Conservation (phyloP, 1,140 invertebrate species). For the Limonius californicus region DNA sequence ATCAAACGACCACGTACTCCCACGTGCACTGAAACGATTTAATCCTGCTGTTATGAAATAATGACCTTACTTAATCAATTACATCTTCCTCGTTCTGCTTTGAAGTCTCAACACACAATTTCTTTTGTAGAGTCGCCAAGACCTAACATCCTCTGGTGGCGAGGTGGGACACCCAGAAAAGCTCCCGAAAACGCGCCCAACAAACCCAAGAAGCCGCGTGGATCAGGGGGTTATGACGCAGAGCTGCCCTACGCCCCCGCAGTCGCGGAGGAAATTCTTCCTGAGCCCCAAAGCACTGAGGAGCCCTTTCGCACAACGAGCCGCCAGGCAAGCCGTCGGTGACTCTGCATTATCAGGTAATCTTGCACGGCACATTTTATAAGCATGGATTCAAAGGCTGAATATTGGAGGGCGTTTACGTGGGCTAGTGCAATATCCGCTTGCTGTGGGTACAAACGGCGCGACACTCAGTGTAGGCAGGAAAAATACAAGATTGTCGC, state of each 20-base stretch:
- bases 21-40: no score
- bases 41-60: no score
- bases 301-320: slow-evolving; percentile 61
- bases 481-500: background rate
- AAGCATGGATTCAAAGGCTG: background rate
- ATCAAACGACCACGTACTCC: no score
- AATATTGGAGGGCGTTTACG: slow-evolving; percentile 1
- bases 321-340: slow-evolving; percentile 44
- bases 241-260: slow-evolving; percentile 75
- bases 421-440: slow-evolving; percentile 21
- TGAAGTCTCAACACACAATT: no score
- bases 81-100: no score
- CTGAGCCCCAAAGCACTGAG: slow-evolving; percentile 71
- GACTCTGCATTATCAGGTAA: slow-evolving; percentile 65
- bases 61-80: no score
- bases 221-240: slow-evolving; percentile 51
- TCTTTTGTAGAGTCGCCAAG: slow-evolving; percentile 32
- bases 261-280: slow-evolving; percentile 73
- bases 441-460: slow-evolving; percentile 1
- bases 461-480: slow-evolving; percentile 12
- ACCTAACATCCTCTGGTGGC: slow-evolving; percentile 30
- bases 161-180: slow-evolving; percentile 44
- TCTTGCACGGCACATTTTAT: background rate
- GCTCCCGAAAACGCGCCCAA: slow-evolving; percentile 52
- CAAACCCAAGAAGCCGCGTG: slow-evolving; percentile 45